Conservation (phyloP, 1,140 invertebrate genomes). For the Idris sp. region DNA sequence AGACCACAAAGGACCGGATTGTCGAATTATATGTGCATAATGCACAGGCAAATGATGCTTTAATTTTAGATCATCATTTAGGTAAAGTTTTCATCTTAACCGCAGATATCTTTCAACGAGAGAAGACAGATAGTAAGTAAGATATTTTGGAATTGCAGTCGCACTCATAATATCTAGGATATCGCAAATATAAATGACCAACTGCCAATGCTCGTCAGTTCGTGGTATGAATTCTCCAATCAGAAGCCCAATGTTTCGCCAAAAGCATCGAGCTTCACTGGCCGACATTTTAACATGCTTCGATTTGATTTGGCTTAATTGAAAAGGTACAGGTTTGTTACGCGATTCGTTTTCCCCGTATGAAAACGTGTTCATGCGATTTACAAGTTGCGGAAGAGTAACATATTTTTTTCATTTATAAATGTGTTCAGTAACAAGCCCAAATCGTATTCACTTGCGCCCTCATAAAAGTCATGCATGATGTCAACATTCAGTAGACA, state of each 20-base stretch:
- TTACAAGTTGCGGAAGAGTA: slow-evolving; percentile 3
- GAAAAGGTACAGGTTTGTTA: slow-evolving; percentile 20
- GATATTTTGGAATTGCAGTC: slow-evolving; percentile 16
- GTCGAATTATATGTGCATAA: not conserved
- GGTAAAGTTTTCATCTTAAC: slow-evolving; percentile 10
- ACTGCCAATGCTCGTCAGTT: slow-evolving; percentile 42
- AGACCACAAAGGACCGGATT: slow-evolving; percentile 7
- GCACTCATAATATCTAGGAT: slow-evolving; percentile 41
- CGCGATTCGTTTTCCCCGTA: slow-evolving; percentile 20
- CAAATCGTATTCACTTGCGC: slow-evolving; percentile 14
- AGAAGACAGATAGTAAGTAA: slow-evolving; percentile 13
- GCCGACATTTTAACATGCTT: slow-evolving; percentile 50
- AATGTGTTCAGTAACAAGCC: slow-evolving; percentile 14
- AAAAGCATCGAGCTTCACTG: slow-evolving; percentile 40
- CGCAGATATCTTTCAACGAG: slow-evolving; percentile 19
- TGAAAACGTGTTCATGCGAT: slow-evolving; percentile 6
- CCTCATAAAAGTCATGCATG: slow-evolving; percentile 24
- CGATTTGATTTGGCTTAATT: slow-evolving; percentile 6
- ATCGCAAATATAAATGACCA: slow-evolving; percentile 40
- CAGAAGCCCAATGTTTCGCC: slow-evolving; percentile 43
- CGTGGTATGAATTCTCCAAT: slow-evolving; percentile 16
- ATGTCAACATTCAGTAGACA: slow-evolving; percentile 15
- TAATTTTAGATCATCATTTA: slow-evolving; percentile 7
- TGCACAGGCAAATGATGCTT: slow-evolving; percentile 26
- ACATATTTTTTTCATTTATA: slow-evolving; percentile 4